Evolutionary conservation across 2,113 vertebrate genomes (phyloP).

Genomic region (Orientallactaga bullata): DNA sequence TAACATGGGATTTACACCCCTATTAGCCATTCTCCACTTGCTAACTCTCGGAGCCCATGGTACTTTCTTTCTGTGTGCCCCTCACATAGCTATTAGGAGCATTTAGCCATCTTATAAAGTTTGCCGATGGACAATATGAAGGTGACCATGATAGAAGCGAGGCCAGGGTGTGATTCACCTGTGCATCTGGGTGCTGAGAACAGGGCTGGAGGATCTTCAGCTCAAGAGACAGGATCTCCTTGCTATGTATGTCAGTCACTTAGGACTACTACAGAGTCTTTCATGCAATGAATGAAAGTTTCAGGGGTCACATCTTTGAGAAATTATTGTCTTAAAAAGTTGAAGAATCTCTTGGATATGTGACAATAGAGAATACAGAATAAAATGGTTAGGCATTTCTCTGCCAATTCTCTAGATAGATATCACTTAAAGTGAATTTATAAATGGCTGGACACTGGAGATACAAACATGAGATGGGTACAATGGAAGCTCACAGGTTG

Average conservation of each 20-base stretch:
- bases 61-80: background rate
- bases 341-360: background rate
- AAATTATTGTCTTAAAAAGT: slow-evolving; percentile 35
- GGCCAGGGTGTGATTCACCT: background rate
- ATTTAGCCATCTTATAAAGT: background rate
- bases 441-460: background rate
- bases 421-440: background rate
- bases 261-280: background rate
- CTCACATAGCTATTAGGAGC: background rate
- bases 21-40: background rate
- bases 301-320: background rate
- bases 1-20: background rate
- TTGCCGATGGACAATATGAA: background rate
- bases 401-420: slow-evolving; percentile 3
- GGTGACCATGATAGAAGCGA: background rate
- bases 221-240: background rate
- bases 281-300: background rate
- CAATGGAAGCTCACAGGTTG: background rate
- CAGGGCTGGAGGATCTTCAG: background rate
- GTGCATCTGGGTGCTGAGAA: background rate
- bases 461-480: background rate
- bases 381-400: background rate
- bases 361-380: slow-evolving; percentile 15
- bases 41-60: background rate
- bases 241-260: background rate